A percentile compares a stretch with the other conserved stretches of the same genome.
phyloP scores from a whole-genome alignment of 2,888 invertebrate genomes.

The Eurytoma adleriae region DNA sequence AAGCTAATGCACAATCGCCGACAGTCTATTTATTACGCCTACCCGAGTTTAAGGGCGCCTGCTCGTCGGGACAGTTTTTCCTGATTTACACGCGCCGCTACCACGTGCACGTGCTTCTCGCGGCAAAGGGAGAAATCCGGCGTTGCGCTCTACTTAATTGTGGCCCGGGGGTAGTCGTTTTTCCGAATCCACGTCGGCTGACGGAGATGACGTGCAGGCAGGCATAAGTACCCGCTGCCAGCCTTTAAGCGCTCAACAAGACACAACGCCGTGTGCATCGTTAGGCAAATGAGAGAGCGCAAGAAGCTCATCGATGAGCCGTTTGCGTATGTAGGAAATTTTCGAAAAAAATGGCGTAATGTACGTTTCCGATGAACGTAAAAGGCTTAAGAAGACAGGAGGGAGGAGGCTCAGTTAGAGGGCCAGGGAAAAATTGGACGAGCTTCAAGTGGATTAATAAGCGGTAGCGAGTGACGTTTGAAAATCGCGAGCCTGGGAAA shows the following conservation, averaged over 20 bases:
- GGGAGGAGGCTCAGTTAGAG: too few species aligned
- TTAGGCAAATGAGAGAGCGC: slow-evolving; percentile 3
- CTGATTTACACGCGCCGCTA: slow-evolving; percentile 29
- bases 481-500: slow-evolving; percentile 49
- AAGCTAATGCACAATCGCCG: slow-evolving; percentile 41
- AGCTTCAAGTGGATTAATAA: neutral
- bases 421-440: neutral
- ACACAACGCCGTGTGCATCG: slow-evolving; percentile 8
- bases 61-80: slow-evolving; percentile 9
- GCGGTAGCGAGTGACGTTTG: neutral
- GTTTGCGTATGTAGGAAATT: neutral
- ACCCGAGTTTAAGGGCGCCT: neutral
- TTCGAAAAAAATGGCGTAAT: too few species aligned
- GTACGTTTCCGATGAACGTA: too few species aligned
- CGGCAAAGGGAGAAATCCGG: slow-evolving; percentile 25
- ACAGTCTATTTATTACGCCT: slow-evolving; percentile 26
- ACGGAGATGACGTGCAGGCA: slow-evolving; percentile 44
- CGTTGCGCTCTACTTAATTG: slow-evolving; percentile 64
- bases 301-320: slow-evolving; percentile 32
- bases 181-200: slow-evolving; percentile 60
- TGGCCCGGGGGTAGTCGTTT: slow-evolving; percentile 69
- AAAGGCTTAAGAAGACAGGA: too few species aligned
- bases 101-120: neutral
- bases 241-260: slow-evolving; percentile 24
- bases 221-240: slow-evolving; percentile 48